A percentile compares a stretch with the other conserved stretches of the same genome.
Evolutionary conservation across 2,888 invertebrate species (phyloP).

Genomic region (Dicranocentrus wangi): DNA sequence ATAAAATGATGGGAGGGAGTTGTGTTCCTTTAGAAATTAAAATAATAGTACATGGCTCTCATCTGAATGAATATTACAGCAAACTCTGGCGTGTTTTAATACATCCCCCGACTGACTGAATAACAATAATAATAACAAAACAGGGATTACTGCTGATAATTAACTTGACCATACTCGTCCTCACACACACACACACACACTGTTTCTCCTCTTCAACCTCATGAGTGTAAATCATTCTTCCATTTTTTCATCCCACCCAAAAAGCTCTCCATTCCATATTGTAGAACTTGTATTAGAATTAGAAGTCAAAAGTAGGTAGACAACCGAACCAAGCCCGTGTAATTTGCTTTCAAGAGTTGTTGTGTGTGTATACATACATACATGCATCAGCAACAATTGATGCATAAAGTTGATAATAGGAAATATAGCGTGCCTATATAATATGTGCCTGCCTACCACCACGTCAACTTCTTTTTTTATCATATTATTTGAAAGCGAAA

Average conservation of each 20-base stretch:
- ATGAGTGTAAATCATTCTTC: conserved; percentile 4
- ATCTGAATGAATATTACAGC: too few species aligned
- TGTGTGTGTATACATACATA: too few species aligned
- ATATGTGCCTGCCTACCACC: too few species aligned
- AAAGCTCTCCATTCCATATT: not conserved
- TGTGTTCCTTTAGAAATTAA: too few species aligned
- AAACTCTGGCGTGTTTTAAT: too few species aligned
- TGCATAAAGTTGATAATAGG: not conserved
- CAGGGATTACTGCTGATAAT: too few species aligned
- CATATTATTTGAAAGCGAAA: not conserved
- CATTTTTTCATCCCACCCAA: conserved; percentile 22
- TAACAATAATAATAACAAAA: too few species aligned
- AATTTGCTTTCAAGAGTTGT: not conserved
- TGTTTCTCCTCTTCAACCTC: not conserved
- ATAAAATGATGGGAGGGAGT: too few species aligned
- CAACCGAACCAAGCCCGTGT: not conserved
- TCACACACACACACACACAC: not conserved
- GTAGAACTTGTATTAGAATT: not conserved
- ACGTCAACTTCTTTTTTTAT: not conserved
- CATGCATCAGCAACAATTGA: too few species aligned
- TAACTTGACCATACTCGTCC: too few species aligned
- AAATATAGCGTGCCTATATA: not conserved
- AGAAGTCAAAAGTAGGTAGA: not conserved
- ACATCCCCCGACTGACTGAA: too few species aligned
- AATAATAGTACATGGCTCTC: too few species aligned